Conservation (phyloP, 2,113 vertebrate species). For the Microcebus griseorufus region DNA sequence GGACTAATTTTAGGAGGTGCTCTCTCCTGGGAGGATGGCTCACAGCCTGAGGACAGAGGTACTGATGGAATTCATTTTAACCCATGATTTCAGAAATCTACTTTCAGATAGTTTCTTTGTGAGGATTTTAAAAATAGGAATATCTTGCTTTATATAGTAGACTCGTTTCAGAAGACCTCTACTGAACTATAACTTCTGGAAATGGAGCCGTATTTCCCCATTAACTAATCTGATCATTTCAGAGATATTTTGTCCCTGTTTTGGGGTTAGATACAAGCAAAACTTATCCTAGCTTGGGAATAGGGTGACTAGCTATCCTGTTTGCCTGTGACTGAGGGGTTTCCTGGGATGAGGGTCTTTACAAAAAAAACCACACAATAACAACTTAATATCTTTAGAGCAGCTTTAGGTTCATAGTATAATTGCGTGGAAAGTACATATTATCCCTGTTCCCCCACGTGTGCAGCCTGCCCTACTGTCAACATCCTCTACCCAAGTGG, state of each 20-base stretch:
- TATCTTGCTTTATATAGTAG: conserved; percentile 9
- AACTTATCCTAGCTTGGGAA: not conserved
- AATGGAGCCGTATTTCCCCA: not conserved
- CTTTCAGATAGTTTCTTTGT: conserved; percentile 27
- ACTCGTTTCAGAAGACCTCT: not conserved
- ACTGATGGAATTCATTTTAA: not conserved
- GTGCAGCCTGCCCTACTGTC: not conserved
- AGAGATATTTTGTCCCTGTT: not conserved
- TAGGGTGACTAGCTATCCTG: not conserved
- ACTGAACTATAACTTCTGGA: not conserved
- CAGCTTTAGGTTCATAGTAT: not conserved
- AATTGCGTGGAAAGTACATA: not conserved
- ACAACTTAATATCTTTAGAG: not conserved
- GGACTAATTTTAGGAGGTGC: not conserved
- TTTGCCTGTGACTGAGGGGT: not conserved
- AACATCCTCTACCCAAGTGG: not conserved
- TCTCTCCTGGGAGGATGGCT: not conserved
- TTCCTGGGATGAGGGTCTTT: not conserved
- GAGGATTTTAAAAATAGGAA: not conserved
- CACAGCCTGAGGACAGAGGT: not conserved
- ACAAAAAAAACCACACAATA: not conserved
- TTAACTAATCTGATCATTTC: not conserved
- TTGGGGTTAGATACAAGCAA: not conserved
- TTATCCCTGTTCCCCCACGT: not conserved
- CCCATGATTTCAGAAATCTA: conserved; percentile 1